These are phyloP conservation scores for Squalus acanthias DNA, from an alignment of 2,797 vertebrate genomes.

Conservation along the genomic window DNA sequence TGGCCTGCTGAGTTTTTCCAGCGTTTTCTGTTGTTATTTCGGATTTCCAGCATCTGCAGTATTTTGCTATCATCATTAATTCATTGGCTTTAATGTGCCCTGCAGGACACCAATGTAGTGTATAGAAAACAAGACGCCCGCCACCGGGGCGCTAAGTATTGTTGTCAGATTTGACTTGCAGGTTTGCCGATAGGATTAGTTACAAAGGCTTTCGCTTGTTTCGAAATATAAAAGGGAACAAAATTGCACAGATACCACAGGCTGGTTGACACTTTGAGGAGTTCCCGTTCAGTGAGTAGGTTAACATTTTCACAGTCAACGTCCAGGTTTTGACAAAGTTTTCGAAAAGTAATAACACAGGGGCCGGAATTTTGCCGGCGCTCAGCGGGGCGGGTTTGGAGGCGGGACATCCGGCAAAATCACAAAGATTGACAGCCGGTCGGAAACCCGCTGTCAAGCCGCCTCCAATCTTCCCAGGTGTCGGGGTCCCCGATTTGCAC, in stretches of 20 bases:
- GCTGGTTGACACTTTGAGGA: neutral
- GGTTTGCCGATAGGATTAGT: neutral
- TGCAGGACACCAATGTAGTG: conserved; percentile 63
- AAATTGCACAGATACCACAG: neutral
- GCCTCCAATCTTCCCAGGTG: no score
- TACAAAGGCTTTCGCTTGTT: neutral
- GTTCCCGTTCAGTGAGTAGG: neutral
- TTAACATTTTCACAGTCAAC: neutral
- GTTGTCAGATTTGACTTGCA: neutral
- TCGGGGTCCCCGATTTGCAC: no score
- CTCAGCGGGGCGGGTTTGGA: neutral
- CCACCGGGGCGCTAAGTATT: neutral
- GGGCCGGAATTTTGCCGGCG: no score
- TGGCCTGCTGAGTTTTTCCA: no score
- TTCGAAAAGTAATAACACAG: neutral
- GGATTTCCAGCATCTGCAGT: no score
- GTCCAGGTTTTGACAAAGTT: no score
- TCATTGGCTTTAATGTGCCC: conserved; percentile 77
- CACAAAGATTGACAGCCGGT: no score
- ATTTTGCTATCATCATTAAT: conserved; percentile 96
- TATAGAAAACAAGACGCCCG: conserved; percentile 56
- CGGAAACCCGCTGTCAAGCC: no score
- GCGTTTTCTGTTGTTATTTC: no score
- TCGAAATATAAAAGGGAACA: neutral
- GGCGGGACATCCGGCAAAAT: no score